Evolutionary conservation across 1,140 invertebrate genomes (phyloP).

Genomic region (Listronotus bonariensis): DNA sequence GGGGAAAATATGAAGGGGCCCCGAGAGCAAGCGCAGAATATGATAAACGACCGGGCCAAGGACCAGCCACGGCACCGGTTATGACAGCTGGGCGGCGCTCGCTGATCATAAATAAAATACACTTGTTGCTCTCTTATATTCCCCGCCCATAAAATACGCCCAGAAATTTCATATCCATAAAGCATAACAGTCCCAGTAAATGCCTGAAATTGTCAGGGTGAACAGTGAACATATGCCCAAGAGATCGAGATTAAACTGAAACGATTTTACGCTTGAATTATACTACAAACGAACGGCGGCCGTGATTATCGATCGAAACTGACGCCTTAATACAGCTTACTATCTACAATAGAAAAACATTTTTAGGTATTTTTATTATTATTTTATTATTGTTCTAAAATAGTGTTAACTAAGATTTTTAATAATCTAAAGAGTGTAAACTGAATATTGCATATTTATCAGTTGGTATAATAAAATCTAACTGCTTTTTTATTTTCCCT

Average conservation of each 20-base stretch:
- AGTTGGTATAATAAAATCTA: too few relatives aligned
- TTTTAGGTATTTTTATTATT: too few relatives aligned
- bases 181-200: slow-evolving; percentile 34
- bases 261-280: slow-evolving; percentile 15
- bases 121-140: slow-evolving; percentile 55
- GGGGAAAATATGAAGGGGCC: slow-evolving; percentile 49
- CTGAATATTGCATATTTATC: too few relatives aligned
- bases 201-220: slow-evolving; percentile 6
- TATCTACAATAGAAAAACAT: too few relatives aligned
- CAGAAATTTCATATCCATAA: slow-evolving; percentile 54
- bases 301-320: slow-evolving; percentile 23
- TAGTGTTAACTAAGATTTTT: too few relatives aligned
- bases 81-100: slow-evolving; percentile 55
- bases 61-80: slow-evolving; percentile 53
- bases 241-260: slow-evolving; percentile 10
- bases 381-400: too few relatives aligned
- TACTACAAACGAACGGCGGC: slow-evolving; percentile 3
- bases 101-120: slow-evolving; percentile 55
- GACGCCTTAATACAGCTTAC: background rate
- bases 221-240: slow-evolving; percentile 11
- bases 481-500: too few relatives aligned
- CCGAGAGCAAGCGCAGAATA: slow-evolving; percentile 51
- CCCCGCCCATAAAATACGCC: slow-evolving; percentile 52
- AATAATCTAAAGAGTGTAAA: too few relatives aligned
- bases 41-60: slow-evolving; percentile 47